A percentile compares a stretch with the other conserved stretches of the same genome.
phyloP scores from a whole-genome alignment of 2,888 invertebrate species.

The Drosophila vallismaia region DNA sequence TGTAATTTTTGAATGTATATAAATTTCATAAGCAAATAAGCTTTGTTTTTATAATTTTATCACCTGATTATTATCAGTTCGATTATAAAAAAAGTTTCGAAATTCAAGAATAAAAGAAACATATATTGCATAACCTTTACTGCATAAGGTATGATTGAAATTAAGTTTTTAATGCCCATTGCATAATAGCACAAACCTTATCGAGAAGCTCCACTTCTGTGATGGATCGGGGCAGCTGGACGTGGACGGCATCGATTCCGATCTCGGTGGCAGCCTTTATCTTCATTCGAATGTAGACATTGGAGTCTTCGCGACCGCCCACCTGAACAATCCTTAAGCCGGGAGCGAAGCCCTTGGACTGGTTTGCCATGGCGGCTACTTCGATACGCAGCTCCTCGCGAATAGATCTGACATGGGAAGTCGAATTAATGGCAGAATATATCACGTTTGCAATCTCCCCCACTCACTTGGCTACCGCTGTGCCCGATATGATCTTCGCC shows the following conservation, averaged over 20 bases:
- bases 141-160: not conserved
- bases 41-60: no score
- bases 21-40: no score
- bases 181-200: slow-evolving; percentile 70
- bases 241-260: slow-evolving; percentile 92
- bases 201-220: slow-evolving; percentile 88
- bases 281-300: slow-evolving; percentile 99
- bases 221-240: slow-evolving; percentile 90
- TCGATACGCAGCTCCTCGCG: slow-evolving; percentile 88
- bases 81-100: not conserved
- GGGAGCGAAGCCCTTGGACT: slow-evolving; percentile 87
- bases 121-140: not conserved
- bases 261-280: slow-evolving; percentile 95
- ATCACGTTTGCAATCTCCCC: no score
- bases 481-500: slow-evolving; percentile 87
- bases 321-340: slow-evolving; percentile 97
- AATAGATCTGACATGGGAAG: slow-evolving; percentile 86
- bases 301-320: slow-evolving; percentile 97
- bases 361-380: slow-evolving; percentile 86
- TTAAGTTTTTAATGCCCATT: slow-evolving; percentile 1
- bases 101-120: not conserved
- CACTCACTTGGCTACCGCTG: slow-evolving; percentile 88
- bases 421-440: not conserved
- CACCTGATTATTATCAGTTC: not conserved
- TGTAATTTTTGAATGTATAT: no score